phyloP scores from a whole-genome alignment of 2,797 vertebrate species.

The Botia almorhae region DNA sequence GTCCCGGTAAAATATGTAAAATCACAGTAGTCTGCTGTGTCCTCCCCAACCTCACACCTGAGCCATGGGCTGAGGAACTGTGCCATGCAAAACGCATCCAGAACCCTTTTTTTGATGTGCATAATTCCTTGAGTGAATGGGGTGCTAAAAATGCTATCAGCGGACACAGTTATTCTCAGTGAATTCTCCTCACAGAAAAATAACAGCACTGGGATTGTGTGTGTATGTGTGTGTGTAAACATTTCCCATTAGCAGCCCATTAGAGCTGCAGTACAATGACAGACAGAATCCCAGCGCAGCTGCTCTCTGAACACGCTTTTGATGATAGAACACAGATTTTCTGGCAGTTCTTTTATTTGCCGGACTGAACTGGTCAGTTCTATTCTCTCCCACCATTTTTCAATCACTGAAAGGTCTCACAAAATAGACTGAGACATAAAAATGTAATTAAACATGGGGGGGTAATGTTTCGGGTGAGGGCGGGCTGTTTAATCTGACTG shows the following conservation, averaged over 20 bases:
- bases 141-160: neutral
- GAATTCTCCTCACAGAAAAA: conserved; percentile 9
- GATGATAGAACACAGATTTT: conserved; percentile 38
- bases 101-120: neutral
- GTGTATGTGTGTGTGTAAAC: conserved; percentile 17
- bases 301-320: conserved; percentile 24
- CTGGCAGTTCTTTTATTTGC: conserved; percentile 22
- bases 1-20: neutral
- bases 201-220: conserved; percentile 5
- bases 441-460: conserved; percentile 42
- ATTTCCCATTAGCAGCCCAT: conserved; percentile 27
- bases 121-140: neutral
- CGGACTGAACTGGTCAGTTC: conserved; percentile 22
- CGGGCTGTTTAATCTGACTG: conserved; percentile 41
- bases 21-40: neutral
- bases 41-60: neutral
- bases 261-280: conserved; percentile 28
- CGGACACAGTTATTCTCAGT: neutral
- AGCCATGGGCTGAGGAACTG: neutral
- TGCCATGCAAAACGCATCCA: neutral
- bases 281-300: neutral
- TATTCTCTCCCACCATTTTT: conserved; percentile 15
- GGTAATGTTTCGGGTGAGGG: conserved; percentile 28
- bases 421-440: conserved; percentile 20
- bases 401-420: conserved; percentile 22